Conservation (phyloP, 2,113 vertebrate genomes). For the Ancistrus triradiatus region DNA sequence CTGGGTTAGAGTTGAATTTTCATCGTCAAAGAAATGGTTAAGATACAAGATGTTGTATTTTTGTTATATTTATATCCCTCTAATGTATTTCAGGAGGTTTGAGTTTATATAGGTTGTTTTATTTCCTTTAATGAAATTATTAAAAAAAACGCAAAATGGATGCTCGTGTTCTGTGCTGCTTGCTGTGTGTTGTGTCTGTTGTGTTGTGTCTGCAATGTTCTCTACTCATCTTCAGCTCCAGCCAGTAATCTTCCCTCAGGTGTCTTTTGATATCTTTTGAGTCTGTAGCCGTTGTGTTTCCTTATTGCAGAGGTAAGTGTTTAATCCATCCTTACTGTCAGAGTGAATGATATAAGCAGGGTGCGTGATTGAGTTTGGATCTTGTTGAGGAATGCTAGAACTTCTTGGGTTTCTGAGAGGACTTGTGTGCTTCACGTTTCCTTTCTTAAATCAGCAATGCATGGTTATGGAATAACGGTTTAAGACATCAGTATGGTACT, state of each 20-base stretch:
- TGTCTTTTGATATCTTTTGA: slow-evolving; percentile 17
- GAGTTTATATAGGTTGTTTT: slow-evolving; percentile 61
- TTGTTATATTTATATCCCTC: slow-evolving; percentile 71
- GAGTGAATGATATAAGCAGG: slow-evolving; percentile 19
- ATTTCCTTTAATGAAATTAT: slow-evolving; percentile 65
- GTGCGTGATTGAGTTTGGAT: slow-evolving; percentile 30
- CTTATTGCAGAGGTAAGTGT: slow-evolving; percentile 39
- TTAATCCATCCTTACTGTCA: slow-evolving; percentile 13
- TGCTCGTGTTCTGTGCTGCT: slow-evolving; percentile 17
- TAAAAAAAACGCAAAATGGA: slow-evolving; percentile 50
- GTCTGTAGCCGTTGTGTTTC: slow-evolving; percentile 11
- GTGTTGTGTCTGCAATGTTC: slow-evolving; percentile 34
- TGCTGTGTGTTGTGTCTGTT: slow-evolving; percentile 22
- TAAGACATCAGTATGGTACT: too few relatives aligned
- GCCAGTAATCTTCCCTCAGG: slow-evolving; percentile 25
- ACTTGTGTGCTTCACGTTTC: background rate
- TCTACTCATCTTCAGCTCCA: background rate
- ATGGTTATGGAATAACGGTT: too few relatives aligned
- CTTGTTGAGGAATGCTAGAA: slow-evolving; percentile 10
- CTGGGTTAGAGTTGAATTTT: slow-evolving; percentile 53
- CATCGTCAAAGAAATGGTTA: slow-evolving; percentile 46
- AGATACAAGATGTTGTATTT: slow-evolving; percentile 55
- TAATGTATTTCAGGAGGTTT: slow-evolving; percentile 62
- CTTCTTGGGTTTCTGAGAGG: background rate
- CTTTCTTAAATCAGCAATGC: background rate